These are phyloP conservation scores for Sialis fuliginosa DNA, from an alignment of 2,888 invertebrate species.

Conservation along the genomic window DNA sequence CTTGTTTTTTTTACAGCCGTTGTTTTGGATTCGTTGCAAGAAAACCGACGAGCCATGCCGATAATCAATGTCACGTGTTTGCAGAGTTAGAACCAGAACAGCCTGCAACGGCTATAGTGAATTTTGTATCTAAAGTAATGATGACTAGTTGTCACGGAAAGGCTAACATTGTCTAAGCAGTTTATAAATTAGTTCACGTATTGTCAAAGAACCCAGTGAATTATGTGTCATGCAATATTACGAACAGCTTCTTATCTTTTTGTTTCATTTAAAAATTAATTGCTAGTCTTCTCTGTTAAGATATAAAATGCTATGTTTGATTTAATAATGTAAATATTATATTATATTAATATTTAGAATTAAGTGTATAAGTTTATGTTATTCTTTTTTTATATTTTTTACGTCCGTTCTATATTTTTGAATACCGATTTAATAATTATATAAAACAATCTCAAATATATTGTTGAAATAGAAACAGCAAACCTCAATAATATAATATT, in stretches of 20 bases:
- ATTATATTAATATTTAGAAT: too few species aligned
- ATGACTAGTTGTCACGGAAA: slow-evolving; percentile 33
- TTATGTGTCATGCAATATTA: background rate
- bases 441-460: too few species aligned
- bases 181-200: background rate
- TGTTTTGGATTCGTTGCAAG: slow-evolving; percentile 94
- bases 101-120: slow-evolving; percentile 90
- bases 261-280: background rate
- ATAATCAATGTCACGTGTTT: slow-evolving; percentile 96
- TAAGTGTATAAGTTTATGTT: too few species aligned
- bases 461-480: too few species aligned
- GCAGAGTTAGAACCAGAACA: slow-evolving; percentile 86
- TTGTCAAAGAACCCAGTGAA: background rate
- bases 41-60: slow-evolving; percentile 63
- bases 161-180: slow-evolving; percentile 27
- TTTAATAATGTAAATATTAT: too few species aligned
- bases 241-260: background rate
- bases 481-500: too few species aligned
- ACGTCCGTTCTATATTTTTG: too few species aligned
- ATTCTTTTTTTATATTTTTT: too few species aligned
- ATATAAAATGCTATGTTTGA: too few species aligned
- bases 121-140: slow-evolving; percentile 68
- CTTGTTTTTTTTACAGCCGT: slow-evolving; percentile 36
- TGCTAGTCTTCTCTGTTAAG: background rate
- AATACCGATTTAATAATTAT: too few species aligned